Conservation (phyloP, 2,888 invertebrate genomes). For the Thalpophila matura region DNA sequence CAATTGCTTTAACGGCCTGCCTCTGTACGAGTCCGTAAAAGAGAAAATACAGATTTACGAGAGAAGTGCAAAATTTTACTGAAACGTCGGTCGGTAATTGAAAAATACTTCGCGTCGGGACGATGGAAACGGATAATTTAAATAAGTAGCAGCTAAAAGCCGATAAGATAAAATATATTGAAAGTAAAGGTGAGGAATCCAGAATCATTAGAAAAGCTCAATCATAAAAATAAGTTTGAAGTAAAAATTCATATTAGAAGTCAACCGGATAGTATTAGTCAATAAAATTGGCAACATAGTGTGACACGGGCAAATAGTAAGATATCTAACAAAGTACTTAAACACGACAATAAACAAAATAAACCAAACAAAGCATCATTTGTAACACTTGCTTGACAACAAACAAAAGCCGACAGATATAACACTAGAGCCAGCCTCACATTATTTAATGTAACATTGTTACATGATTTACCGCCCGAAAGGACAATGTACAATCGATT, state of each 20-base stretch:
- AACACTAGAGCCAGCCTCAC: conserved; percentile 34
- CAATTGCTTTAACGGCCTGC: conserved; percentile 68
- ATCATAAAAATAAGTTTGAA: background rate
- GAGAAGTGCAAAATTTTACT: conserved; percentile 62
- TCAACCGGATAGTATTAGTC: no score
- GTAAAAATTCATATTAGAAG: background rate
- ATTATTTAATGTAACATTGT: conserved; percentile 64
- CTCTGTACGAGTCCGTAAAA: conserved; percentile 58
- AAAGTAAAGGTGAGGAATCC: background rate
- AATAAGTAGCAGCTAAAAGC: conserved; percentile 9
- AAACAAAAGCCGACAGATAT: conserved; percentile 56
- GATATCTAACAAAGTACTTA: conserved; percentile 13
- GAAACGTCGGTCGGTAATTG: conserved; percentile 51
- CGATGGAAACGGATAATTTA: conserved; percentile 29
- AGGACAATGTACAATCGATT: conserved; percentile 79
- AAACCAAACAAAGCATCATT: conserved; percentile 48
- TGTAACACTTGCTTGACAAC: conserved; percentile 49
- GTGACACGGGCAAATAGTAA: background rate
- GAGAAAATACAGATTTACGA: conserved; percentile 67
- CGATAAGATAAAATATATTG: conserved; percentile 12
- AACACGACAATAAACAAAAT: conserved; percentile 38
- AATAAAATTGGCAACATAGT: no score
- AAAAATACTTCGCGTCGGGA: conserved; percentile 48
- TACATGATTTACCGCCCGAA: conserved; percentile 71
- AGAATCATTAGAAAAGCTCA: background rate